A percentile compares a stretch with the other conserved stretches of the same genome.
phyloP scores from a whole-genome alignment of 2,888 invertebrate genomes.

The Luperina nickerlii region DNA sequence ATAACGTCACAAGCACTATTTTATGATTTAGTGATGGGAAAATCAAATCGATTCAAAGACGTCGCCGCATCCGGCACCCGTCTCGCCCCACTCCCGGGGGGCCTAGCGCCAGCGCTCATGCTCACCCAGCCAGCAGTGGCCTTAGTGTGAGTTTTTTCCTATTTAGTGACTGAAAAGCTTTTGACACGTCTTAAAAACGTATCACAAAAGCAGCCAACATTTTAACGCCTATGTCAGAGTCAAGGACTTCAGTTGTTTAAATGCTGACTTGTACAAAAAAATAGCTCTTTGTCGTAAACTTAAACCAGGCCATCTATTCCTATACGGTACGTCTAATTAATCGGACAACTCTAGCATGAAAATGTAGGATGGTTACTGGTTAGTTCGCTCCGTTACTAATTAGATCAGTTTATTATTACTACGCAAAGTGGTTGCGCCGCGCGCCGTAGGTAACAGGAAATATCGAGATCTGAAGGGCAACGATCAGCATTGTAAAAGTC shows the following conservation, averaged over 20 bases:
- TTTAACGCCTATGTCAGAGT: constrained; percentile 20
- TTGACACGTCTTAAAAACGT: constrained; percentile 21
- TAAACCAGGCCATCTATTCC: constrained; percentile 22
- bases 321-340: constrained; percentile 44
- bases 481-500: constrained; percentile 40
- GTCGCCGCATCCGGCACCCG: too few species aligned
- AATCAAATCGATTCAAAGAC: too few species aligned
- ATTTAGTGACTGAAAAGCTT: constrained; percentile 25
- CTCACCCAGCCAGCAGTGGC: too few species aligned
- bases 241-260: constrained; percentile 16
- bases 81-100: too few species aligned
- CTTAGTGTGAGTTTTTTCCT: not conserved
- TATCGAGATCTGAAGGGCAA: constrained; percentile 52
- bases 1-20: too few species aligned
- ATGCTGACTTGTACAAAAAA: constrained; percentile 6
- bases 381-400: constrained; percentile 57
- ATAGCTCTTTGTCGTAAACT: constrained; percentile 21
- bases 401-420: constrained; percentile 60
- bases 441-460: constrained; percentile 48
- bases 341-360: constrained; percentile 46
- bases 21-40: too few species aligned
- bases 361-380: constrained; percentile 38
- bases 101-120: too few species aligned
- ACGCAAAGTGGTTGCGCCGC: constrained; percentile 39
- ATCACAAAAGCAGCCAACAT: constrained; percentile 19